Base-by-base conservation (phyloP, 2,888 invertebrate genomes). In the Scaptomyza cyrtandrae region DNA sequence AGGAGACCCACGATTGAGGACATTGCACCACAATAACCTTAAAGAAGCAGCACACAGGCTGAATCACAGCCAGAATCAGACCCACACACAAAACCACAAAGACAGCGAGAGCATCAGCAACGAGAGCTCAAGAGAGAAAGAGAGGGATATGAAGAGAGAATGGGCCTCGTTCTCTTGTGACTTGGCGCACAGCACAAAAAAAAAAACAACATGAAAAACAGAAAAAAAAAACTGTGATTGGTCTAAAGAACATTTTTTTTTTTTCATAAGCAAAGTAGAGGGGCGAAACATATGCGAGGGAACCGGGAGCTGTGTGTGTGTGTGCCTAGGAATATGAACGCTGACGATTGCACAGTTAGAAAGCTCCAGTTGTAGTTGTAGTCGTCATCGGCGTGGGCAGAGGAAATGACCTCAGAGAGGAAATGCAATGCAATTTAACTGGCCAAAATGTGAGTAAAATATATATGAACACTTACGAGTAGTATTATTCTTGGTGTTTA, bases 11-110 rank as follows among this genome's bases (percentile, higher is more conserved):
- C 67, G 75, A 90, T 90, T 89, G 90, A 84, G 90, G 88, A 90
- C 90, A 85, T 83, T 90, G 88, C 88, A 90, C 90, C 83, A 76
- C 69, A 90, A 80, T 90, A 90, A 90, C 90, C 90, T 90, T 84
- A 86, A 88, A 86, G 81, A 82, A 89, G 71, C 77, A 79, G 71
- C 79, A 71, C 60, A 71, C 60, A 74, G 78, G 61, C 66, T 59
- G 66, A 67, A 73, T 62, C 69, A 76, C 70, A 73, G 53, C 45
- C 61, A 58, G 48, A 59, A 54, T 43, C 48, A 27, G 62, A 45
- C 33, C 33, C 56, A 45, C 57, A 75, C 37, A 41, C 41, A 31
- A 31, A 45, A 60, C 19, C 19, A 19, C 57, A 56, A 46, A 54
- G 45, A 55, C 65, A 27, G 49, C 31, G 52, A 37, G 52, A 49